Percentiles rank a stretch among this genome's conserved stretches.
Evolutionary conservation across 2,797 vertebrate genomes (phyloP).

Genomic region (Clarias fuscus): DNA sequence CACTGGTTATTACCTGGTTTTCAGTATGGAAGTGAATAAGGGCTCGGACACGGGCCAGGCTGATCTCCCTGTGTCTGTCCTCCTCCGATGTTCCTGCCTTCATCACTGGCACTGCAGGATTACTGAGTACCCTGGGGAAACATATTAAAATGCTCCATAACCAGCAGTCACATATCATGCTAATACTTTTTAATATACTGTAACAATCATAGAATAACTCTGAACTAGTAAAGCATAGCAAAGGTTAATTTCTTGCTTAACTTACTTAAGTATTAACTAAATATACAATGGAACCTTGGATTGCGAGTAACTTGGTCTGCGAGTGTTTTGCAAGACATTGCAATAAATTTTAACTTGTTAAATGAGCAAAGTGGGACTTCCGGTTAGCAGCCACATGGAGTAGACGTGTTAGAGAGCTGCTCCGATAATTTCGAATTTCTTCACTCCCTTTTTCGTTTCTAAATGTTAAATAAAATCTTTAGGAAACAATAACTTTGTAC

Average conservation of each 20-base stretch:
- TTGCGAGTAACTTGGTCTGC: too few relatives aligned
- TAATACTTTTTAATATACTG: background rate
- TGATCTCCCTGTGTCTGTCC: conserved; percentile 60
- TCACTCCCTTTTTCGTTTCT: too few relatives aligned
- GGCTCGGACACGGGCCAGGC: conserved; percentile 69
- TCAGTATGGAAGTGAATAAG: conserved; percentile 81
- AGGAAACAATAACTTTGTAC: too few relatives aligned
- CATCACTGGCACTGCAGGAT: conserved; percentile 55
- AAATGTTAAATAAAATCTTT: too few relatives aligned
- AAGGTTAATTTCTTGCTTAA: background rate
- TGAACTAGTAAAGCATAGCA: background rate
- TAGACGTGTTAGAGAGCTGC: too few relatives aligned
- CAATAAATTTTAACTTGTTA: too few relatives aligned
- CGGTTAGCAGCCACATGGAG: too few relatives aligned
- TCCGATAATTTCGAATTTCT: too few relatives aligned
- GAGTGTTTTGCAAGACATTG: too few relatives aligned
- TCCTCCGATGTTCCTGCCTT: conserved; percentile 60
- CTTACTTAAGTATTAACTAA: background rate
- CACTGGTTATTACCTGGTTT: conserved; percentile 75
- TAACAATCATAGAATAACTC: background rate
- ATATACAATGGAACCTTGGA: too few relatives aligned
- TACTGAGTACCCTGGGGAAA: conserved; percentile 73
- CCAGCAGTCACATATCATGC: background rate
- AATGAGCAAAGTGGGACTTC: too few relatives aligned
- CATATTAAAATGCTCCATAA: background rate